Conservation (phyloP, 2,888 invertebrate genomes). For the Nysson spinosus region DNA sequence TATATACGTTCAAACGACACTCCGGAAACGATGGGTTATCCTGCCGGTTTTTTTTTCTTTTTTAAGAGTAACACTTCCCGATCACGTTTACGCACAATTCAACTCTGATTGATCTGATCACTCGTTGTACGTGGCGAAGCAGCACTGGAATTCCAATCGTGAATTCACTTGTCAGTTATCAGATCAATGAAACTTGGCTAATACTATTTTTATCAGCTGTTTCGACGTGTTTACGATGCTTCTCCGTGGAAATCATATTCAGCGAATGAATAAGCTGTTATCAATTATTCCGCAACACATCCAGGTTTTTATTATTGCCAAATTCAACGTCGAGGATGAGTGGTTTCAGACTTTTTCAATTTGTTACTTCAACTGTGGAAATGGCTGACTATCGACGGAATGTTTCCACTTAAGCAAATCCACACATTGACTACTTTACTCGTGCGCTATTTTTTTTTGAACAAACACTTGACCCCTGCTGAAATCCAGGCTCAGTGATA, state of each 20-base stretch:
- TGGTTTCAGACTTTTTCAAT: not conserved
- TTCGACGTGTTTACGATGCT: conserved; percentile 7
- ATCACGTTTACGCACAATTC: conserved; percentile 36
- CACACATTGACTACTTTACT: not conserved
- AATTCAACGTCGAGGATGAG: not conserved
- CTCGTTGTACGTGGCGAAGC: not conserved
- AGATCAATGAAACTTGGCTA: conserved; percentile 6
- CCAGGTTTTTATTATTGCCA: not conserved
- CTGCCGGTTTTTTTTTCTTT: not conserved
- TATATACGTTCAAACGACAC: conserved; percentile 12
- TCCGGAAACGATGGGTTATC: conserved; percentile 2
- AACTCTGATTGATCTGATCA: conserved; percentile 6
- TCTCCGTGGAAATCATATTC: conserved; percentile 23
- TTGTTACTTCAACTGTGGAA: not conserved
- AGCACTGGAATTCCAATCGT: conserved; percentile 2
- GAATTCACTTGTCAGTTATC: conserved; percentile 22
- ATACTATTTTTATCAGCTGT: conserved; percentile 1
- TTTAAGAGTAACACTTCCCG: conserved; percentile 31
- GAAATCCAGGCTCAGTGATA: conserved; percentile 7
- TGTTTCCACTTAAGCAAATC: not conserved
- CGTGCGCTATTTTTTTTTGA: not conserved
- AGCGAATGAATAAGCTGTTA: not conserved
- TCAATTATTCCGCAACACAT: not conserved
- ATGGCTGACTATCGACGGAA: not conserved
- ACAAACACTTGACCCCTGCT: not conserved